These are phyloP conservation scores for Cataglyphis albicans DNA, from an alignment of 2,888 invertebrate species.

Conservation along the genomic window DNA sequence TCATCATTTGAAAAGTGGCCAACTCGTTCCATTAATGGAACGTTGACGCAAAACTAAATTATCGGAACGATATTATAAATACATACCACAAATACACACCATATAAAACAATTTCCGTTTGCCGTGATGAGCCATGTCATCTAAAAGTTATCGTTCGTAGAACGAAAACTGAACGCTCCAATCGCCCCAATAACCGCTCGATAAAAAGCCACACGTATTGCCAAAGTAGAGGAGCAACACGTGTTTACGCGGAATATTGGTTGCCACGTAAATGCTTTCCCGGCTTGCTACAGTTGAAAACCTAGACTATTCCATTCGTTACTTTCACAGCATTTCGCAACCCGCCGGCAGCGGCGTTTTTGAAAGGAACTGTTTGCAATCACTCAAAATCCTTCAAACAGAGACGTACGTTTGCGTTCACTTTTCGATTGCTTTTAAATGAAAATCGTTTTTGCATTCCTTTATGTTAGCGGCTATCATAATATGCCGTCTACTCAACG, in stretches of 20 bases:
- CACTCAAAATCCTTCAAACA: constrained; percentile 44
- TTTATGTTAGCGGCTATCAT: background rate
- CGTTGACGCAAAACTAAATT: background rate
- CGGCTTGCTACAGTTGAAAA: constrained; percentile 38
- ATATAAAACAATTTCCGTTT: background rate
- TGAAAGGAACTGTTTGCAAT: constrained; percentile 47
- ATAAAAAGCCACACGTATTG: constrained; percentile 23
- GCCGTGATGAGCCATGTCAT: too few relatives aligned
- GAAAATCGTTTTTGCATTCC: constrained; percentile 26
- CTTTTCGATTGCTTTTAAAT: constrained; percentile 26
- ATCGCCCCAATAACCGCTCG: constrained; percentile 25
- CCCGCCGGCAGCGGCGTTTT: constrained; percentile 8
- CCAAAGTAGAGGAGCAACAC: constrained; percentile 47
- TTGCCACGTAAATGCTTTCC: constrained; percentile 50
- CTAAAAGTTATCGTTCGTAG: background rate
- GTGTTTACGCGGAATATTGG: constrained; percentile 55
- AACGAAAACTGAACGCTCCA: constrained; percentile 28
- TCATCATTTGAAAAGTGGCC: background rate
- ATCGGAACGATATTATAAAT: background rate
- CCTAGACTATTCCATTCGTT: constrained; percentile 31
- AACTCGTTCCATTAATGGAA: background rate
- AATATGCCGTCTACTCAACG: constrained; percentile 7
- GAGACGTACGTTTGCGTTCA: background rate
- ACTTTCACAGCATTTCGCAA: constrained; percentile 25
- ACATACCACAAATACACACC: background rate